Conservation (phyloP, 2,797 vertebrate genomes). For the Numenius phaeopus region DNA sequence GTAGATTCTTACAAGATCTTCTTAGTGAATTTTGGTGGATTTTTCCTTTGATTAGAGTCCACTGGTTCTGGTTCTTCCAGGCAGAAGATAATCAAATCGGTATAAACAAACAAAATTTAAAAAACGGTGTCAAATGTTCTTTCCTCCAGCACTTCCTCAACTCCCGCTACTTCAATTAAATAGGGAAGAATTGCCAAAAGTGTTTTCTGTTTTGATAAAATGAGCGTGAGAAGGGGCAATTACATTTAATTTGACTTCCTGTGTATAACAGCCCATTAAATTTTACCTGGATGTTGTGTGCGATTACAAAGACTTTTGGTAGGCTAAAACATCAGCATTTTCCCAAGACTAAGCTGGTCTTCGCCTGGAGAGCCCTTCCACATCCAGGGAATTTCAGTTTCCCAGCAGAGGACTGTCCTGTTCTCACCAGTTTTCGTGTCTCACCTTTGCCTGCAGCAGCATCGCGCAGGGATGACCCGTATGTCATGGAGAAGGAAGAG, state of each 20-base stretch:
- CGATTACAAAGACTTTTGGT: background rate
- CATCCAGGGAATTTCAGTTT: no score
- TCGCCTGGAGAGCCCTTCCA: background rate
- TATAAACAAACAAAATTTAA: background rate
- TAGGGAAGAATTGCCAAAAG: background rate
- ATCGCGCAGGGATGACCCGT: rapidly evolving
- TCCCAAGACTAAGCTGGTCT: background rate
- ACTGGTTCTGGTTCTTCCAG: background rate
- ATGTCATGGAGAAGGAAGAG: rapidly evolving
- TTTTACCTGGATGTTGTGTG: background rate
- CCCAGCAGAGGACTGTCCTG: background rate
- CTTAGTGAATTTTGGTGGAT: background rate
- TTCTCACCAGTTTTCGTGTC: background rate
- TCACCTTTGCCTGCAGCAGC: background rate
- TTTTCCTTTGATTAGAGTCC: background rate
- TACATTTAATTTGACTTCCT: background rate
- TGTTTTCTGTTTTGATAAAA: background rate
- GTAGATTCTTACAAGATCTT: background rate
- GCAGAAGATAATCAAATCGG: background rate
- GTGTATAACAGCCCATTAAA: background rate
- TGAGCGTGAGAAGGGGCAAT: background rate
- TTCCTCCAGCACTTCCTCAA: background rate
- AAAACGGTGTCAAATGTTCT: background rate
- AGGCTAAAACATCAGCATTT: rapidly evolving
- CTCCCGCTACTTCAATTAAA: background rate